phyloP scores from a whole-genome alignment of 2,888 invertebrate genomes.

The Schizaphis graminum region DNA sequence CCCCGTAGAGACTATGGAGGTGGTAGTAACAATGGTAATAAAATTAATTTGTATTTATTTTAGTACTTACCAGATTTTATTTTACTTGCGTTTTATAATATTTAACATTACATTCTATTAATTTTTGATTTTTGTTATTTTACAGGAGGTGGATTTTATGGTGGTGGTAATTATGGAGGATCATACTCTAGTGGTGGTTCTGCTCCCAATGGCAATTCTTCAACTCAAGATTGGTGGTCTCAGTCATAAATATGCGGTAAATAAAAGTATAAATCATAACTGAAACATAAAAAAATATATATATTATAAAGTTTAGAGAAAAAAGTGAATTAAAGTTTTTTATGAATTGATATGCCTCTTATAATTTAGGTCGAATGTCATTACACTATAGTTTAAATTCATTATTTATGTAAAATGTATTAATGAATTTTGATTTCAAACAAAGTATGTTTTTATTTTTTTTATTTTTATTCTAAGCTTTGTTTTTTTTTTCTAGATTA shows the following conservation, averaged over 20 bases:
- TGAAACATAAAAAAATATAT: conserved; percentile 49
- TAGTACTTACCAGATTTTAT: background rate
- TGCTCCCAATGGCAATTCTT: conserved; percentile 71
- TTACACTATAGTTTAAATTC: conserved; percentile 59
- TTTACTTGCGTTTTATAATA: background rate
- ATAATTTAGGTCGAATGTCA: conserved; percentile 58
- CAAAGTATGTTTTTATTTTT: conserved; percentile 60
- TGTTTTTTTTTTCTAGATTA: conserved; percentile 61
- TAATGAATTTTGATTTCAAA: conserved; percentile 61
- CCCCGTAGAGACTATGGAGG: conserved; percentile 68
- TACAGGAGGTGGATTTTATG: conserved; percentile 55
- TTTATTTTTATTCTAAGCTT: conserved; percentile 64
- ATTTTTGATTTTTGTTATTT: conserved; percentile 16
- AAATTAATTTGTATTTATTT: background rate
- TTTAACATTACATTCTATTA: background rate
- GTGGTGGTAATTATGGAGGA: conserved; percentile 65
- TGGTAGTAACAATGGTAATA: conserved; percentile 65
- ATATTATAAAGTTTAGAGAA: conserved; percentile 57
- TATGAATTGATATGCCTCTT: conserved; percentile 63
- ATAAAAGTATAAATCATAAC: conserved; percentile 45
- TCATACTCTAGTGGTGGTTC: conserved; percentile 71
- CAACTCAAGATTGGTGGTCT: conserved; percentile 72
- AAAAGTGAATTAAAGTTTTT: conserved; percentile 55
- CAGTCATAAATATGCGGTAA: conserved; percentile 54
- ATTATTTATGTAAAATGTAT: conserved; percentile 46